Evolutionary conservation across 2,797 vertebrate genomes (phyloP), one percentile per base, ranked within the genome.

Genomic region (Paguma larvata): DNA sequence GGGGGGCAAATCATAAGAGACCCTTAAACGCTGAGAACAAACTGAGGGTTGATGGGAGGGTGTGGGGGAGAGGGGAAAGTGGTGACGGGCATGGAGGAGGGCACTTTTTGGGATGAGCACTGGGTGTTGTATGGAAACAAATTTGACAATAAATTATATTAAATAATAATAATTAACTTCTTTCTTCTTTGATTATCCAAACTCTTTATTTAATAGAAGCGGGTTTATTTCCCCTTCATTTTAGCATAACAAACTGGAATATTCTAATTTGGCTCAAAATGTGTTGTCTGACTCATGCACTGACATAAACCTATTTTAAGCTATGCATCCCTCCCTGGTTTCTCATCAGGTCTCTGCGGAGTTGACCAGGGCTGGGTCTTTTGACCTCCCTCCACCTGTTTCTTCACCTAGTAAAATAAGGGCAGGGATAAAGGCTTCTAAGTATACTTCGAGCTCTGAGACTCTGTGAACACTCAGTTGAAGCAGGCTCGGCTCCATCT

Each of bases 211-310:
- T 95, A 92, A 59, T 21, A 38, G 65, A 96, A 21, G 27, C 16
- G 72, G 59, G 8, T 53, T 91, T 86, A 51, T 89, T 95, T 94
- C 68, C 30, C 32, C 80, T 94, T 92, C 77, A 83, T 70, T 95
- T 93, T 87, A 67, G 85, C 68, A 12, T 41, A 62, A 75, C 14
- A 93, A 73, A 93, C 12, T 68, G 27, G 62, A 92, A 79, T 70
- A 44, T 79, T 79, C 56, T 88, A 88, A 79, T 95, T 84, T 73
- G 38, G 63, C 62, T 82, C 34, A 77, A 87, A 94, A 95, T 70
- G 30, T 30, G 3, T 85, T 89, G 16, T 84, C 34, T 84, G 87
- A 89, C 16, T 78, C 59, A 32, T 23, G 80, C 48, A 48, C 2
- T 14, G 19, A 87, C 51, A 89, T 19, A 75, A 89, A 95, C 62